phyloP scores from a whole-genome alignment of 2,888 invertebrate genomes.

The Monochamus alternatus region DNA sequence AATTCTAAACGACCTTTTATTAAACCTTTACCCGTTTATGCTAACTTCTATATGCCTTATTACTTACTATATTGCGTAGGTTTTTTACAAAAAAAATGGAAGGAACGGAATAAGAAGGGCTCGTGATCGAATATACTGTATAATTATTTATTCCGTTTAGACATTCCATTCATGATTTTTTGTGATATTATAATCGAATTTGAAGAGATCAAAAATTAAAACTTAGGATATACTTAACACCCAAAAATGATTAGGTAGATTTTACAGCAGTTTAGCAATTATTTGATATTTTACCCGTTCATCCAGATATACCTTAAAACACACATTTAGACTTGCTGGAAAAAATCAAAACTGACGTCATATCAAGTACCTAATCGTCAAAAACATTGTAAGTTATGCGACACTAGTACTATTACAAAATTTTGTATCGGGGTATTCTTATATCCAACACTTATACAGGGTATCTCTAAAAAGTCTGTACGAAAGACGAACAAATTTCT shows the following conservation, averaged over 20 bases:
- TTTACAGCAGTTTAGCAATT: no score
- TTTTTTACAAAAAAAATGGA: conserved; percentile 44
- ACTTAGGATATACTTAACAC: conserved; percentile 5
- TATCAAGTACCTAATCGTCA: no score
- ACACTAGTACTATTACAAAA: no score
- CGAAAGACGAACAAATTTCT: no score
- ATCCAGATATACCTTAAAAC: no score
- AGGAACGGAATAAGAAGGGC: conserved; percentile 54
- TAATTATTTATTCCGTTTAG: conserved; percentile 40
- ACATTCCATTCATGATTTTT: conserved; percentile 54
- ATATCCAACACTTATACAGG: no score
- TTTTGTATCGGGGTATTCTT: no score
- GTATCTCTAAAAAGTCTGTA: no score
- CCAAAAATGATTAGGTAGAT: conserved; percentile 29
- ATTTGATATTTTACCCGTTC: no score
- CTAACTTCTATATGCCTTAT: conserved; percentile 53
- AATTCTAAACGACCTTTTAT: conserved; percentile 15
- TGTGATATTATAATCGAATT: conserved; percentile 65
- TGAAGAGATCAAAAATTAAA: conserved; percentile 50
- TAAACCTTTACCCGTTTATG: conserved; percentile 36
- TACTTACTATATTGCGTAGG: conserved; percentile 38
- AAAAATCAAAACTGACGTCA: no score
- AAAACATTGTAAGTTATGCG: no score
- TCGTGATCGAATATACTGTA: conserved; percentile 50
- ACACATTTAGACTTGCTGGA: no score